Evolutionary conservation across 2,888 invertebrate genomes (phyloP).

Genomic region (Macaria notata): DNA sequence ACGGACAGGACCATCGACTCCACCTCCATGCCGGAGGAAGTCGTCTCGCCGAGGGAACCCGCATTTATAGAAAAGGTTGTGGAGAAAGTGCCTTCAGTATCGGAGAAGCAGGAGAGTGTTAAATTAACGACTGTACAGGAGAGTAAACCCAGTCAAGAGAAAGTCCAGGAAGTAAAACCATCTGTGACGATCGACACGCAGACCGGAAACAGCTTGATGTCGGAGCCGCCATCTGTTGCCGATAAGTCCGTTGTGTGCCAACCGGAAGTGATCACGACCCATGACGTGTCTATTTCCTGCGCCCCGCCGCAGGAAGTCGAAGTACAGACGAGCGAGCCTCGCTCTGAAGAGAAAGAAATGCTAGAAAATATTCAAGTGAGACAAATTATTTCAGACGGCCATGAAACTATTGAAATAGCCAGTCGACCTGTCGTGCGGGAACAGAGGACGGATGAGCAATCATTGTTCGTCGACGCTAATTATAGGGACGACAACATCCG

Average conservation of each 20-base stretch:
- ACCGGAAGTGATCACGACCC: slow-evolving; percentile 60
- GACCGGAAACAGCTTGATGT: slow-evolving; percentile 84
- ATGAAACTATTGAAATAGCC: slow-evolving; percentile 88
- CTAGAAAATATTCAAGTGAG: slow-evolving; percentile 86
- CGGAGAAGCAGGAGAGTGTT: slow-evolving; percentile 44
- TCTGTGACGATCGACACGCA: slow-evolving; percentile 83
- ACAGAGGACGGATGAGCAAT: slow-evolving; percentile 78
- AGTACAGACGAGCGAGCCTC: slow-evolving; percentile 83
- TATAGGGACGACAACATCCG: slow-evolving; percentile 82
- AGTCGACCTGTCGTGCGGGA: slow-evolving; percentile 82
- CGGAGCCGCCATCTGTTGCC: slow-evolving; percentile 62
- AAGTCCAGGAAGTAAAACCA: slow-evolving; percentile 40
- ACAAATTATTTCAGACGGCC: slow-evolving; percentile 84
- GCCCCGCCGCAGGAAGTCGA: slow-evolving; percentile 82
- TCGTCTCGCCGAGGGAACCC: slow-evolving; percentile 66
- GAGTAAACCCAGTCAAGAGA: slow-evolving; percentile 43
- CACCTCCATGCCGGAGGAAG: slow-evolving; percentile 87
- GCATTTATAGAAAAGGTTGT: slow-evolving; percentile 42
- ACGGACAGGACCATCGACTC: slow-evolving; percentile 86
- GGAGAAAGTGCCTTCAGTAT: slow-evolving; percentile 31
- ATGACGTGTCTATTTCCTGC: slow-evolving; percentile 78
- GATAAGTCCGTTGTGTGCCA: slow-evolving; percentile 72
- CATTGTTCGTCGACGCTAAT: slow-evolving; percentile 87
- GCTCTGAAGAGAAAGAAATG: slow-evolving; percentile 71
- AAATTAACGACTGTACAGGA: slow-evolving; percentile 45